Percentiles rank a stretch among this genome's conserved stretches.
These are phyloP conservation scores for Ciona savignyi DNA, from an alignment of 23 tunicate genomes.

Conservation along the genomic window DNA sequence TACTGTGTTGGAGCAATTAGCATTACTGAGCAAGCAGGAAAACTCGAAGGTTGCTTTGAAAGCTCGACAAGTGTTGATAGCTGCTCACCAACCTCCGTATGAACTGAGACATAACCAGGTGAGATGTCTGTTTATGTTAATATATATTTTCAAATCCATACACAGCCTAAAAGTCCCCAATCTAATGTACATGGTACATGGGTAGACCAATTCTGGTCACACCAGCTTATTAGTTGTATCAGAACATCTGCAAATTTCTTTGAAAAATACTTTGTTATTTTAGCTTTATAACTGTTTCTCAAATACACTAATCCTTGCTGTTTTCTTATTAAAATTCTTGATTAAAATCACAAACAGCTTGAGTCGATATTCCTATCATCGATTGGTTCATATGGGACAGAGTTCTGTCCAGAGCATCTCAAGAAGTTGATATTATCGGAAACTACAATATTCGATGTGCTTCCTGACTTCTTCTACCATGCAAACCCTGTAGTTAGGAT, in stretches of 20 bases:
- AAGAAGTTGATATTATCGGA: constrained; percentile 92
- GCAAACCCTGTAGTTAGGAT: constrained; percentile 75
- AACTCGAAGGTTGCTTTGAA: constrained; percentile 85
- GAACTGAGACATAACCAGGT: constrained; percentile 96
- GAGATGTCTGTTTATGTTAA: no score
- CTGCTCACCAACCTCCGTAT: constrained; percentile 96
- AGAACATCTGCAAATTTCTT: no score
- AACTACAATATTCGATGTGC: constrained; percentile 94
- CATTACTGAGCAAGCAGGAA: constrained; percentile 78
- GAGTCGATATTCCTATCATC: constrained; percentile 94
- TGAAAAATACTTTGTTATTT: neutral
- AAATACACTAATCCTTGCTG: neutral
- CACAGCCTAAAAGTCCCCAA: no score
- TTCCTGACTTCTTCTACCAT: constrained; percentile 98
- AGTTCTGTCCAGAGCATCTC: constrained; percentile 74
- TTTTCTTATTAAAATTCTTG: neutral
- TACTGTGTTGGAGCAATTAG: constrained; percentile 52
- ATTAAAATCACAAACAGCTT: constrained; percentile 33
- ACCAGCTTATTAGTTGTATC: no score
- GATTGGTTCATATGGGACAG: constrained; percentile 71
- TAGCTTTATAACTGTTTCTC: neutral
- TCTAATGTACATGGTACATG: no score
- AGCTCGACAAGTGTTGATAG: constrained; percentile 91
- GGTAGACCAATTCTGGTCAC: no score
- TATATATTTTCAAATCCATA: no score